Percentiles rank a stretch among this genome's conserved stretches.
Conservation (phyloP, 23 tunicate species). For the Styela plicata region DNA sequence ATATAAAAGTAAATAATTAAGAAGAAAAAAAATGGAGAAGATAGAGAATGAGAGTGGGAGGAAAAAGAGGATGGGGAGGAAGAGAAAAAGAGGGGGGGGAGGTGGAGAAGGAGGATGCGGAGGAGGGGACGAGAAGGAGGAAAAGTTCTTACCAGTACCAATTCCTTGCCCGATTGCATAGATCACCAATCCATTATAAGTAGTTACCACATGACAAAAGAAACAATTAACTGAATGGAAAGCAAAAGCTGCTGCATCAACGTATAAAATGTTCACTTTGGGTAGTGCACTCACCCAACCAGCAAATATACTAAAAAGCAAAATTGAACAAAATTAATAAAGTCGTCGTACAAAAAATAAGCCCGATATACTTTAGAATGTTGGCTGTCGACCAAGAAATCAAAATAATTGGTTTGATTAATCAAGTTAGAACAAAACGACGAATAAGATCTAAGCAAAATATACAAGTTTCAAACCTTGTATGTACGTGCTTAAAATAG, state of each 20-base stretch:
- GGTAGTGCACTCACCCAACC: conserved; percentile 13
- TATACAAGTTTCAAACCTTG: too few relatives aligned
- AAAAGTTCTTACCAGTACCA: neutral
- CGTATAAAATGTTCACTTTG: neutral
- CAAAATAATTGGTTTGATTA: too few relatives aligned
- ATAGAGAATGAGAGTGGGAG: neutral
- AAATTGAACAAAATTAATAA: neutral
- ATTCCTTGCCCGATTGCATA: neutral
- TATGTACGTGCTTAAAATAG: too few relatives aligned
- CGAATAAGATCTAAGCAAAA: too few relatives aligned
- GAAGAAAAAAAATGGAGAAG: neutral
- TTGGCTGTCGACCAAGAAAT: too few relatives aligned
- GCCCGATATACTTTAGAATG: too few relatives aligned
- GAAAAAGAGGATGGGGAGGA: neutral
- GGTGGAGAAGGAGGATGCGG: neutral
- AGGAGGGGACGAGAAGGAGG: neutral
- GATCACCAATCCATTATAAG: neutral
- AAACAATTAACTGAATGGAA: neutral
- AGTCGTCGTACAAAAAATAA: neutral
- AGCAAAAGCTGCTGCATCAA: neutral
- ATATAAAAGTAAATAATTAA: neutral
- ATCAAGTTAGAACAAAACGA: too few relatives aligned
- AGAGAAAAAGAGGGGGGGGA: neutral
- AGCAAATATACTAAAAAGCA: conserved; percentile 11
- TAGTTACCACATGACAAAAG: neutral